phyloP scores from a whole-genome alignment of 1,140 invertebrate genomes.

The Ptiloglossa arizonensis region DNA sequence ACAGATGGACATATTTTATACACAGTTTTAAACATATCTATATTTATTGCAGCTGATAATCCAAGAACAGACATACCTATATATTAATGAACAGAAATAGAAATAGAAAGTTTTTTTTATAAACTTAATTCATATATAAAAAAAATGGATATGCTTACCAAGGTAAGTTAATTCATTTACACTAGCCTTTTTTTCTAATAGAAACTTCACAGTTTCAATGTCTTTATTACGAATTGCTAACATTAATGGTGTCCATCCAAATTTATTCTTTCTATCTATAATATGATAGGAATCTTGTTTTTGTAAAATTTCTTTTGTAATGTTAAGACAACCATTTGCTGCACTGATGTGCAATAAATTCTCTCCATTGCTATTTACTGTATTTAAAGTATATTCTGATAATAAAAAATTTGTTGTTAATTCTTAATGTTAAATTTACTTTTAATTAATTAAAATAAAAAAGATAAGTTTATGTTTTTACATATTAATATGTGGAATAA shows the following conservation, averaged over 20 bases:
- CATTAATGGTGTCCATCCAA: conserved; percentile 83
- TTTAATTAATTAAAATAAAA: background rate
- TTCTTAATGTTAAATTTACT: background rate
- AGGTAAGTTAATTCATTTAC: conserved; percentile 78
- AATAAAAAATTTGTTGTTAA: conserved; percentile 4
- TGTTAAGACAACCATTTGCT: conserved; percentile 69
- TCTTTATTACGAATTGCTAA: conserved; percentile 81
- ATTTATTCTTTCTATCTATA: conserved; percentile 76
- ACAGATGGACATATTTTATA: conserved; percentile 68
- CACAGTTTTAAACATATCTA: conserved; percentile 73
- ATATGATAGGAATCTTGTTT: conserved; percentile 44
- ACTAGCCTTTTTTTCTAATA: conserved; percentile 76
- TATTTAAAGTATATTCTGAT: conserved; percentile 73
- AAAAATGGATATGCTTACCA: conserved; percentile 69
- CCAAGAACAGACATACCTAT: conserved; percentile 74
- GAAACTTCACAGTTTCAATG: conserved; percentile 73
- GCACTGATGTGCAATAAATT: conserved; percentile 76
- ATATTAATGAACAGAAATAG: background rate
- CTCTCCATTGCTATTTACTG: conserved; percentile 75
- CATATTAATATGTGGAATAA: too few species aligned
- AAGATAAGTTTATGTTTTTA: too few species aligned
- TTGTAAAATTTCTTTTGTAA: conserved; percentile 70
- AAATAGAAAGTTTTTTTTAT: background rate
- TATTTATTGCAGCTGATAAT: conserved; percentile 72
- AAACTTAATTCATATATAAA: background rate